Percentiles rank a stretch among this genome's conserved stretches.
Evolutionary conservation across 2,797 vertebrate species (phyloP).

Genomic region (Prunella strophiata): DNA sequence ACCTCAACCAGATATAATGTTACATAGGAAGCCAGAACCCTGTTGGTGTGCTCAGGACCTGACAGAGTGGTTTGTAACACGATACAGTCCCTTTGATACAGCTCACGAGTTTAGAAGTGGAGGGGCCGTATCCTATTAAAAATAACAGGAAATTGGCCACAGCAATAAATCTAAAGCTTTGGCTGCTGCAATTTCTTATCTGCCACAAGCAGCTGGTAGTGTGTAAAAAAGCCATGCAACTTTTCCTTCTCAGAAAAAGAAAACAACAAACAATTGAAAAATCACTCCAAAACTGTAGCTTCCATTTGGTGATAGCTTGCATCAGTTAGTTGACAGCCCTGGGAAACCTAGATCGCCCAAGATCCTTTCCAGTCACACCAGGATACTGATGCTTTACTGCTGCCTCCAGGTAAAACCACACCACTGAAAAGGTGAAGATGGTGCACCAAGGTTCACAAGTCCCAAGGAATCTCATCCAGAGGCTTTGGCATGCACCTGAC

Average conservation of each 20-base stretch:
- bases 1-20: neutral
- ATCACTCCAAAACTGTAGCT: neutral
- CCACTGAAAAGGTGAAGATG: neutral
- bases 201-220: conserved; percentile 8
- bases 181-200: conserved; percentile 48
- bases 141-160: conserved; percentile 60
- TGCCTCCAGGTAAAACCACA: conserved; percentile 20
- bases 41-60: neutral
- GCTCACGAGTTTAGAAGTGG: conserved; percentile 37
- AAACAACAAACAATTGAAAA: conserved; percentile 1
- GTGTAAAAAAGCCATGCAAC: neutral
- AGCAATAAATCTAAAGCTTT: conserved; percentile 50
- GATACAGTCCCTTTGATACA: conserved; percentile 25
- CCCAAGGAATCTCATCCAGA: neutral
- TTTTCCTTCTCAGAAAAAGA: neutral
- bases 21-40: neutral
- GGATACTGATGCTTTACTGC: conserved; percentile 7
- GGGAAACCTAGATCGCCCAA: neutral
- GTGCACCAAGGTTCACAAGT: neutral
- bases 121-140: conserved; percentile 42
- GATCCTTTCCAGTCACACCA: neutral
- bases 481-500: neutral
- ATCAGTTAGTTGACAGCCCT: neutral
- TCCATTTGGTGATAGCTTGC: neutral
- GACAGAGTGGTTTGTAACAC: neutral